A percentile compares a stretch with the other conserved stretches of the same genome.
phyloP scores from a whole-genome alignment of 2,797 vertebrate genomes.

The Rhinophrynus dorsalis region DNA sequence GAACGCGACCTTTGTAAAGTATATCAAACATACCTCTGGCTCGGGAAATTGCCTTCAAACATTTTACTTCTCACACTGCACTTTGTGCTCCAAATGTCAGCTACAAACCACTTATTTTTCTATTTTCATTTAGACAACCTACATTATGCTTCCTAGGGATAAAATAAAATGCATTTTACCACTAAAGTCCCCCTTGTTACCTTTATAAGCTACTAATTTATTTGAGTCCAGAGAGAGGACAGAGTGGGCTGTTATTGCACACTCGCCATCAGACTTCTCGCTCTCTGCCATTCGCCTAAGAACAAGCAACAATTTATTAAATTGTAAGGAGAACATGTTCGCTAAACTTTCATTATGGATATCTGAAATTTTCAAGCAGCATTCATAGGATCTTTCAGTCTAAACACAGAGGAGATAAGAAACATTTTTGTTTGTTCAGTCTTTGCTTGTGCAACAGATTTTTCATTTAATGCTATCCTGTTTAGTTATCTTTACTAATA shows the following conservation, averaged over 20 bases:
- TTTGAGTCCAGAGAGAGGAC: slow-evolving; percentile 38
- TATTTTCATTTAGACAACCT: slow-evolving; percentile 74
- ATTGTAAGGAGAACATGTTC: slow-evolving; percentile 44
- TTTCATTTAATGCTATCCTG: slow-evolving; percentile 52
- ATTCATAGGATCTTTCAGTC: slow-evolving; percentile 58
- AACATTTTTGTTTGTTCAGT: slow-evolving; percentile 46
- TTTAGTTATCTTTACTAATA: slow-evolving; percentile 48
- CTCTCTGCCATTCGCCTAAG: too few species aligned
- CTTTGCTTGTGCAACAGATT: slow-evolving; percentile 30
- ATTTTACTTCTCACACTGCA: slow-evolving; percentile 73
- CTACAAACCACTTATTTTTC: slow-evolving; percentile 72
- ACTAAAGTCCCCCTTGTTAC: slow-evolving; percentile 27
- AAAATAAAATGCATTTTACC: slow-evolving; percentile 34
- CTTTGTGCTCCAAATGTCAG: slow-evolving; percentile 77
- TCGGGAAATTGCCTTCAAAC: slow-evolving; percentile 60
- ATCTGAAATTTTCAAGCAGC: slow-evolving; percentile 50
- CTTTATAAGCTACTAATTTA: slow-evolving; percentile 47
- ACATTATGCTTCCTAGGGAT: slow-evolving; percentile 52
- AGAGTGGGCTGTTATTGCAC: slow-evolving; percentile 10
- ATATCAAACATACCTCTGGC: slow-evolving; percentile 38
- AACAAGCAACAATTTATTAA: slow-evolving; percentile 34
- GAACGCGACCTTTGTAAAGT: slow-evolving; percentile 50
- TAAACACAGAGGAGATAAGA: slow-evolving; percentile 56
- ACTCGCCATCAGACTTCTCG: not conserved
- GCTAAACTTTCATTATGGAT: slow-evolving; percentile 19